Evolutionary conservation across 2,888 invertebrate genomes (phyloP).

Genomic region (Dysmachus trigonus): DNA sequence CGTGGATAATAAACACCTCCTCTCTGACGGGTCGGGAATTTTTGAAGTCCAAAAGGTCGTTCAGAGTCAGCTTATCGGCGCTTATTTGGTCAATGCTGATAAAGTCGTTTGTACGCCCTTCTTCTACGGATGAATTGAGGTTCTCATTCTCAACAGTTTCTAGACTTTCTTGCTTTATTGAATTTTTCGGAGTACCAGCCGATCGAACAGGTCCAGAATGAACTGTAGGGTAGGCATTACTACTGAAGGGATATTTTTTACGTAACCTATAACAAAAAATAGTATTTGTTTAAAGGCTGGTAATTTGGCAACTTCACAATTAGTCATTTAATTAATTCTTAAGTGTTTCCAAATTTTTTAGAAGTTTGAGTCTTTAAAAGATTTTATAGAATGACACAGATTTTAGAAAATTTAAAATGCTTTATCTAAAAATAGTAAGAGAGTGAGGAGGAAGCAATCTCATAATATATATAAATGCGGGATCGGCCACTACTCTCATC

Average conservation of each 20-base stretch:
- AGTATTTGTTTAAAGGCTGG: neutral
- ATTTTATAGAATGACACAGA: too few relatives aligned
- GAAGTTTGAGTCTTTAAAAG: too few relatives aligned
- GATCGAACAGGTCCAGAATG: neutral
- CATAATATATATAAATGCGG: too few relatives aligned
- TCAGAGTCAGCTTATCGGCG: constrained; percentile 61
- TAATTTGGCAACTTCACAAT: neutral
- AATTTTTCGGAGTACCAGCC: neutral
- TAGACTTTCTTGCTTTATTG: neutral
- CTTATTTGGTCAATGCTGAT: constrained; percentile 55
- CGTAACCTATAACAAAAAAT: constrained; percentile 56
- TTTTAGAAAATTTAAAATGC: neutral
- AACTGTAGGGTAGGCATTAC: neutral
- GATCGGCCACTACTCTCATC: too few relatives aligned
- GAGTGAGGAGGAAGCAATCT: too few relatives aligned
- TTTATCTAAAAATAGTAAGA: too few relatives aligned
- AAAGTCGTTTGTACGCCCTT: neutral
- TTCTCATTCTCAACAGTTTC: neutral
- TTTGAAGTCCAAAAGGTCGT: constrained; percentile 61
- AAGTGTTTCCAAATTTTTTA: too few relatives aligned
- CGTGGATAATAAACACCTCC: constrained; percentile 53
- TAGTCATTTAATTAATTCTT: too few relatives aligned
- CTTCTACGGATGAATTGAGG: neutral
- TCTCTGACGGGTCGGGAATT: constrained; percentile 54
- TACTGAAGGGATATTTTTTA: constrained; percentile 57